These are phyloP conservation scores for Drosophila monieri DNA, from an alignment of 2,888 invertebrate species.

Conservation along the genomic window DNA sequence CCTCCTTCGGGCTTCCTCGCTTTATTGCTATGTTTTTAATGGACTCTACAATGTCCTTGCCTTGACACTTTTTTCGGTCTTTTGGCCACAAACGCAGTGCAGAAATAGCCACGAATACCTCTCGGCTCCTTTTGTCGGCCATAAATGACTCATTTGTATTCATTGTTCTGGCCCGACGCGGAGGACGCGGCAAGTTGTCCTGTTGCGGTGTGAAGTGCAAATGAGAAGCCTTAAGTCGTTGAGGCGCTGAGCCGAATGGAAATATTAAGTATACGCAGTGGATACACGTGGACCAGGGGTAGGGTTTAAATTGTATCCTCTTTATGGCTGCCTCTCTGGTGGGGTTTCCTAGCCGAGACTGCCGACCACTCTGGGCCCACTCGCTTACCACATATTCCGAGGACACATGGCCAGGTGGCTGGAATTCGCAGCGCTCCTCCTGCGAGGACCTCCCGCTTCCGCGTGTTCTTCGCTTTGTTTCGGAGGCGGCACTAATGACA, in stretches of 20 bases:
- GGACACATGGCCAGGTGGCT: slow-evolving; percentile 22
- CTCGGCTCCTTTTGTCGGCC: slow-evolving; percentile 45
- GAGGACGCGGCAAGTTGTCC: slow-evolving; percentile 17
- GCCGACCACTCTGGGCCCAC: background rate
- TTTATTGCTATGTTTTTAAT: background rate
- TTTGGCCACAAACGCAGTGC: slow-evolving; percentile 7
- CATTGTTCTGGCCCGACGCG: slow-evolving; percentile 64
- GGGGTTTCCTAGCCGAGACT: background rate
- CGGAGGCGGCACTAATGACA: slow-evolving; percentile 49
- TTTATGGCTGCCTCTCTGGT: background rate
- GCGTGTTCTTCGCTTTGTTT: slow-evolving; percentile 37
- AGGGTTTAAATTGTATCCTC: slow-evolving; percentile 2
- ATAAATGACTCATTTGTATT: slow-evolving; percentile 73
- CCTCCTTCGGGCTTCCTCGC: background rate
- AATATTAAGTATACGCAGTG: slow-evolving; percentile 37
- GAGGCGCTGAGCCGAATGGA: slow-evolving; percentile 13
- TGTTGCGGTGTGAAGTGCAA: slow-evolving; percentile 39
- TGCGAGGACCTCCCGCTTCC: slow-evolving; percentile 16
- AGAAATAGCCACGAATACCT: slow-evolving; percentile 15
- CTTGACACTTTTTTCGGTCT: slow-evolving; percentile 17
- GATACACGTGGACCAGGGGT: background rate
- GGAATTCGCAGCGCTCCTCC: slow-evolving; percentile 28
- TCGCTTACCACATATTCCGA: slow-evolving; percentile 3
- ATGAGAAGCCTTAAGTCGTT: slow-evolving; percentile 30
- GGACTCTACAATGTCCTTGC: slow-evolving; percentile 1